Evolutionary conservation across 1,140 invertebrate genomes (phyloP).

Genomic region (Calliphora vicina): DNA sequence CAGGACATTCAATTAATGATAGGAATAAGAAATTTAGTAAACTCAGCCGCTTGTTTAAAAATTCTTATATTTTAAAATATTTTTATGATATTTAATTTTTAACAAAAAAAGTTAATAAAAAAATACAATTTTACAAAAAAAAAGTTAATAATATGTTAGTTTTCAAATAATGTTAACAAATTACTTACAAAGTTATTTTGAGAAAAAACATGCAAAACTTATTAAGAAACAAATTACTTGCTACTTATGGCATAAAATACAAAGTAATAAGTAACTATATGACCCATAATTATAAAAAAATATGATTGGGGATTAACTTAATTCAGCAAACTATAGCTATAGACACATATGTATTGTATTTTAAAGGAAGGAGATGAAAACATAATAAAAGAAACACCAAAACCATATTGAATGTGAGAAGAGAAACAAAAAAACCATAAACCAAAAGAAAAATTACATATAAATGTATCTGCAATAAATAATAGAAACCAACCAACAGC

Average conservation of each 20-base stretch:
- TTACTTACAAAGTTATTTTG: not conserved
- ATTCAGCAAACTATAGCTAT: not conserved
- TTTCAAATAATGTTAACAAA: not conserved
- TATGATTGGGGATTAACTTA: not conserved
- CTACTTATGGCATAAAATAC: not conserved
- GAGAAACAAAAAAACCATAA: not conserved
- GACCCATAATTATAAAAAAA: constrained; percentile 20
- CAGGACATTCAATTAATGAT: not conserved
- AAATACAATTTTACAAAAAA: not conserved
- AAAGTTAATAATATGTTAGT: not conserved
- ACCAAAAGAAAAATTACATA: not conserved
- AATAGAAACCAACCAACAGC: not conserved
- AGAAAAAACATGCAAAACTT: not conserved
- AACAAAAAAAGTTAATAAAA: too few relatives aligned
- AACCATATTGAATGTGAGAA: not conserved
- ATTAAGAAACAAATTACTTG: not conserved
- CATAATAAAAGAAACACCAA: constrained; percentile 3
- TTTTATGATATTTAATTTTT: too few relatives aligned
- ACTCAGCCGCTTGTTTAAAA: too few relatives aligned
- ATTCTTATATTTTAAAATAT: too few relatives aligned
- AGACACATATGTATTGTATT: too few relatives aligned
- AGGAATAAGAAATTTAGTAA: too few relatives aligned
- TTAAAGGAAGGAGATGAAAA: not conserved
- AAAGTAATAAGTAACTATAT: not conserved
- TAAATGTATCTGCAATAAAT: not conserved